Evolutionary conservation across 2,888 invertebrate species (phyloP).

Genomic region (Molanna angustata): DNA sequence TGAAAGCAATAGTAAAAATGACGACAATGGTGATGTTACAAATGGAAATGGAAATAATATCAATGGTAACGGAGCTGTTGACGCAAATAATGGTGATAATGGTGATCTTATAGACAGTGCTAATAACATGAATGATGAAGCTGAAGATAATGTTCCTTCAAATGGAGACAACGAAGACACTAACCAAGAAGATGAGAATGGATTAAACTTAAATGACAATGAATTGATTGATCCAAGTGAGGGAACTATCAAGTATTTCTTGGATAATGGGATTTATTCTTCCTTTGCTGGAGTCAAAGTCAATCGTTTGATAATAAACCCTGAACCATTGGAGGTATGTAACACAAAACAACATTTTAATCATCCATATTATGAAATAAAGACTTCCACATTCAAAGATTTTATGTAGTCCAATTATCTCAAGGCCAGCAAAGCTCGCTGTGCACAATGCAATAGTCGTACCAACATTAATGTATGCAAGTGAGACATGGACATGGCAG

Average conservation of each 20-base stretch:
- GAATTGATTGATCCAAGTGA: not conserved
- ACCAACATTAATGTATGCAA: too few relatives aligned
- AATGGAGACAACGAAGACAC: not conserved
- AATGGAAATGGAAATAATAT: not conserved
- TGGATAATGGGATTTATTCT: conserved; percentile 98
- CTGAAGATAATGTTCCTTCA: not conserved
- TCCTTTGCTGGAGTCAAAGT: conserved; percentile 96
- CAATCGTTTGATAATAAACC: conserved; percentile 81
- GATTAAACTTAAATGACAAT: not conserved
- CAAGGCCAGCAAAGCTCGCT: too few relatives aligned
- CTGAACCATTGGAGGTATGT: conserved; percentile 64
- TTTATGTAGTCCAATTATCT: too few relatives aligned
- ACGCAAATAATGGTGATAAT: not conserved
- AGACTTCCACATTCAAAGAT: too few relatives aligned
- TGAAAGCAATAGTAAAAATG: not conserved
- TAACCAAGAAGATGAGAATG: not conserved
- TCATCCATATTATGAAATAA: too few relatives aligned
- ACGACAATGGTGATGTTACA: not conserved
- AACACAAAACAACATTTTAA: not conserved
- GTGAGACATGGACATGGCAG: too few relatives aligned
- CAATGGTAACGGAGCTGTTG: not conserved
- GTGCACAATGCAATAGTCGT: too few relatives aligned
- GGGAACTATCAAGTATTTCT: conserved; percentile 81
- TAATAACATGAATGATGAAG: not conserved
- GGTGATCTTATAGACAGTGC: not conserved